Evolutionary conservation across 1,140 invertebrate species (phyloP).

Genomic region (Diplogasteroides magnus): DNA sequence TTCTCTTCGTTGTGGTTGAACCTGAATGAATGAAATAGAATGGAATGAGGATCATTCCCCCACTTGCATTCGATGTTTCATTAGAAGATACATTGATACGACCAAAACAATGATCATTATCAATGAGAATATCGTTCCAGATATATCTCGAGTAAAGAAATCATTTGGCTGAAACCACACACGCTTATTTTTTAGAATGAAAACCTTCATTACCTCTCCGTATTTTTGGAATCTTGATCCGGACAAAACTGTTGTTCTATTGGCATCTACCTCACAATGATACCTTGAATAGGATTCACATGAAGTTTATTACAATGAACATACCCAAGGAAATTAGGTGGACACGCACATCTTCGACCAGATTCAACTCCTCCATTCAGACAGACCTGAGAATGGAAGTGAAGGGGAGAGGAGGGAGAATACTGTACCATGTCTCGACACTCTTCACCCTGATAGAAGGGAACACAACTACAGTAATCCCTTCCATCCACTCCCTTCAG

Average conservation of each 20-base stretch:
- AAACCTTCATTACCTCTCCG: constrained; percentile 37
- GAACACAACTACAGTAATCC: constrained; percentile 49
- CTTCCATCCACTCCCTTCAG: constrained; percentile 33
- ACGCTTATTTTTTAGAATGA: neutral
- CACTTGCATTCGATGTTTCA: constrained; percentile 56
- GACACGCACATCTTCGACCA: constrained; percentile 45
- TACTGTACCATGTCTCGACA: constrained; percentile 43
- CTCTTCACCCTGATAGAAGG: constrained; percentile 52
- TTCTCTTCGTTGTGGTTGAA: neutral
- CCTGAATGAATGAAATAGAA: neutral
- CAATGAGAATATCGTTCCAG: constrained; percentile 51
- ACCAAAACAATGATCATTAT: constrained; percentile 53
- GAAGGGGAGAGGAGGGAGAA: neutral
- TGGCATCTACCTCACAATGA: constrained; percentile 53
- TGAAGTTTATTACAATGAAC: too few relatives aligned
- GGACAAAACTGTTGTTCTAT: constrained; percentile 29
- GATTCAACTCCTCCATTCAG: constrained; percentile 44
- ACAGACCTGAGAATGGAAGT: constrained; percentile 36
- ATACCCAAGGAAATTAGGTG: constrained; percentile 10
- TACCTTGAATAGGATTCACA: constrained; percentile 49
- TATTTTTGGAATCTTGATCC: constrained; percentile 46
- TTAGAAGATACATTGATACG: constrained; percentile 50
- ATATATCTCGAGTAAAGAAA: constrained; percentile 49
- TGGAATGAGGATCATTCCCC: neutral
- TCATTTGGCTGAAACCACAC: constrained; percentile 37